Conservation (phyloP, 2,113 vertebrate species). For the Seriola aureovittata region DNA sequence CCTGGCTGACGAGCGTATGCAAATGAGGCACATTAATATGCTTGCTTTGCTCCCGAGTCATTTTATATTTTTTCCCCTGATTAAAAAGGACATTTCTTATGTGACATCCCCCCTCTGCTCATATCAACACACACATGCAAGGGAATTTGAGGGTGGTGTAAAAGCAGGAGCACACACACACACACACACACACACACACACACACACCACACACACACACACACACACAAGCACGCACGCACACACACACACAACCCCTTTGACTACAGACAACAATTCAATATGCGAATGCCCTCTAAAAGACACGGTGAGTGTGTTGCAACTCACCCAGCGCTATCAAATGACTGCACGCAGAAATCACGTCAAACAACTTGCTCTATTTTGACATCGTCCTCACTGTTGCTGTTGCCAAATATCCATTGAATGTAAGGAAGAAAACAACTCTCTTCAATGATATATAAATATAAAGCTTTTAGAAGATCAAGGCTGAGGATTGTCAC, state of each 20-base stretch:
- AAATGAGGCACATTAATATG: constrained; percentile 88
- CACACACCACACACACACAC: constrained; percentile 35
- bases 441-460: background rate
- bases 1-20: constrained; percentile 87
- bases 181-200: constrained; percentile 53
- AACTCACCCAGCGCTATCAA: constrained; percentile 64
- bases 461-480: constrained; percentile 10
- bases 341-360: constrained; percentile 54
- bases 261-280: constrained; percentile 77
- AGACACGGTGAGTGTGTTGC: constrained; percentile 61
- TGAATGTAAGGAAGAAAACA: constrained; percentile 1
- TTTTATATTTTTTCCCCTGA: constrained; percentile 87
- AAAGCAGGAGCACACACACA: constrained; percentile 44
- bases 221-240: constrained; percentile 27
- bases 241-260: constrained; percentile 25
- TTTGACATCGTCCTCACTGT: constrained; percentile 31
- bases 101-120: constrained; percentile 82
- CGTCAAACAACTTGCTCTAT: constrained; percentile 33
- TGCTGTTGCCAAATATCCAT: constrained; percentile 5
- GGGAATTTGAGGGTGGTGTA: constrained; percentile 71
- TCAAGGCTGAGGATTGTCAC: constrained; percentile 18
- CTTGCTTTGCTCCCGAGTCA: constrained; percentile 86
- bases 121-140: constrained; percentile 72
- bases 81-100: constrained; percentile 88
- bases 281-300: constrained; percentile 75